A percentile compares a stretch with the other conserved stretches of the same genome.
Evolutionary conservation across 2,113 vertebrate species (phyloP).

Genomic region (Neoarius graeffei): DNA sequence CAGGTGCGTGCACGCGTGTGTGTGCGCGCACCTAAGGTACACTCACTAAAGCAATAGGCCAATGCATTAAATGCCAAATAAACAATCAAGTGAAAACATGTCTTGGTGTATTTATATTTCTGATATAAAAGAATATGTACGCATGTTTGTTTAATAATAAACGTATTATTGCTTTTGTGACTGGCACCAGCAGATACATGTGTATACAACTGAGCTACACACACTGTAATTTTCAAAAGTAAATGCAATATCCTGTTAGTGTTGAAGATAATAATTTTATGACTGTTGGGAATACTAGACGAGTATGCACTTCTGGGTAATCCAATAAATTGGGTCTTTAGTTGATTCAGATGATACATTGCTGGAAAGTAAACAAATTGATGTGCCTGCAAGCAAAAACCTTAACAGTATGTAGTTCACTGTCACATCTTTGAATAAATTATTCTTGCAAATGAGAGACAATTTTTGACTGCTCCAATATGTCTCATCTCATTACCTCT

Average conservation of each 20-base stretch:
- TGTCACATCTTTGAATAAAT: neutral
- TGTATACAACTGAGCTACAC: constrained; percentile 16
- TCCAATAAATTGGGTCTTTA: constrained; percentile 3
- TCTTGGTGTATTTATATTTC: constrained; percentile 1
- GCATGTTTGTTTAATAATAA: constrained; percentile 26
- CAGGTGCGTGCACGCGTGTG: neutral
- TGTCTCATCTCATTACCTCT: no score
- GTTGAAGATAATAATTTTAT: constrained; percentile 25
- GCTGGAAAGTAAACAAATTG: constrained; percentile 32
- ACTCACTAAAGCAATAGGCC: neutral
- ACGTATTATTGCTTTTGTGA: constrained; percentile 19
- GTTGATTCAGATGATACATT: constrained; percentile 2
- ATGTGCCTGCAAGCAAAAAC: neutral
- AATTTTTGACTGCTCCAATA: neutral
- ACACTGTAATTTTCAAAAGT: constrained; percentile 12
- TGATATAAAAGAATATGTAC: neutral
- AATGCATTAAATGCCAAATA: neutral
- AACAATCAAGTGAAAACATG: neutral
- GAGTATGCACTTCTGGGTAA: neutral
- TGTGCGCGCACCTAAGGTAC: neutral
- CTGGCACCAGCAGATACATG: constrained; percentile 18
- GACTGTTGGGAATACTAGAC: constrained; percentile 12
- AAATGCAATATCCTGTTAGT: constrained; percentile 49
- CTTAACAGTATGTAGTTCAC: neutral
- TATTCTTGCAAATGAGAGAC: neutral